phyloP scores from a whole-genome alignment of 2,888 invertebrate species.

The Phymatocera aterrima region DNA sequence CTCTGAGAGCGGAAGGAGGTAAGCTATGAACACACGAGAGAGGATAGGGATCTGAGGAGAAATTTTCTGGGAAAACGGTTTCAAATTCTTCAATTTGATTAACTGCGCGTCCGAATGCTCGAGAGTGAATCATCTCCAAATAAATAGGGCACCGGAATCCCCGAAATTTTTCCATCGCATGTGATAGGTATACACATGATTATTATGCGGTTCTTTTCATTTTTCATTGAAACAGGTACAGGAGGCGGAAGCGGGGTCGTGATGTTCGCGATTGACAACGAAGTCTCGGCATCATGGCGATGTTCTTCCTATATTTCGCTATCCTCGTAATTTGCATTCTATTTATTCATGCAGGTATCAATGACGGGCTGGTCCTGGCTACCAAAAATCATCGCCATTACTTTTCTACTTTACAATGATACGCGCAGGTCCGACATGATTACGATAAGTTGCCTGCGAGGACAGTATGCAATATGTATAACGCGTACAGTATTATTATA shows the following conservation, averaged over 20 bases:
- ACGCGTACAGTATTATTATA: too few relatives aligned
- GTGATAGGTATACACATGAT: too few relatives aligned
- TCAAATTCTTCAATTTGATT: too few relatives aligned
- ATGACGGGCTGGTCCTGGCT: slow-evolving; percentile 77
- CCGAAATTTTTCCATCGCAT: too few relatives aligned
- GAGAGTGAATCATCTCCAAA: too few relatives aligned
- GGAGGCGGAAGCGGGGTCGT: slow-evolving; percentile 64
- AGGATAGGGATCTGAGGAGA: too few relatives aligned
- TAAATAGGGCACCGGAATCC: too few relatives aligned
- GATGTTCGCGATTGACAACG: slow-evolving; percentile 77
- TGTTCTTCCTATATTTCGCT: slow-evolving; percentile 77
- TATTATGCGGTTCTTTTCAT: slow-evolving; percentile 49
- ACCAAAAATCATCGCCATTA: slow-evolving; percentile 51
- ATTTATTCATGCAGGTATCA: slow-evolving; percentile 78
- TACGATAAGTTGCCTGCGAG: too few relatives aligned
- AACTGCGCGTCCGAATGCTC: too few relatives aligned
- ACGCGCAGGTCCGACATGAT: neutral
- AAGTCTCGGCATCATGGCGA: slow-evolving; percentile 77
- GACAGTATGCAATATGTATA: too few relatives aligned
- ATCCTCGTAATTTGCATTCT: slow-evolving; percentile 78
- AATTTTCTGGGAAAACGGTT: slow-evolving; percentile 48
- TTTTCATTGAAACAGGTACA: slow-evolving; percentile 58
- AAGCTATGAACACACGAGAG: slow-evolving; percentile 64
- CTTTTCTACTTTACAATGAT: neutral
- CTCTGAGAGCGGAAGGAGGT: slow-evolving; percentile 67